These are phyloP conservation scores for Papilio dardanus DNA, from an alignment of 1,140 invertebrate genomes.

Conservation along the genomic window DNA sequence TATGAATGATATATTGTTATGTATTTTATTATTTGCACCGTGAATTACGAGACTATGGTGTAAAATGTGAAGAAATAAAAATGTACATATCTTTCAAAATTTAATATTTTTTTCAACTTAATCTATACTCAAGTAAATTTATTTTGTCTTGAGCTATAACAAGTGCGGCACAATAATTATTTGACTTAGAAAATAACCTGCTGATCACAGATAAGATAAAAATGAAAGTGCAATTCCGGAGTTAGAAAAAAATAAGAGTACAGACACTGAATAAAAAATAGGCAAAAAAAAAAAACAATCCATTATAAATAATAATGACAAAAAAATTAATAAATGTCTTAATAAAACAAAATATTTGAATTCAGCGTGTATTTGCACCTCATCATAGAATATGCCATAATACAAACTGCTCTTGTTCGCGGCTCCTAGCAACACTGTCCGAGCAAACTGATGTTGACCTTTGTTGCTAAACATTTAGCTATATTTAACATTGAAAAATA, in stretches of 20 bases:
- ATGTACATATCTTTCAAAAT: not conserved
- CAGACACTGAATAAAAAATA: not conserved
- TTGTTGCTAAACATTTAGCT: not conserved
- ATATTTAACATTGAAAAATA: not conserved
- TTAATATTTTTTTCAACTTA: conserved; percentile 35
- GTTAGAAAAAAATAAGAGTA: not conserved
- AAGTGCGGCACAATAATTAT: conserved; percentile 16
- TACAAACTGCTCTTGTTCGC: not conserved
- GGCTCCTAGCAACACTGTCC: too few species aligned
- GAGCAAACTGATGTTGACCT: too few species aligned
- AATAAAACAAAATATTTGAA: not conserved
- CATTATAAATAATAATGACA: conserved; percentile 10
- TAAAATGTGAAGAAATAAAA: conserved; percentile 8
- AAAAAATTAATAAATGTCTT: conserved; percentile 12
- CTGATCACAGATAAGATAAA: not conserved
- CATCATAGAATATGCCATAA: not conserved
- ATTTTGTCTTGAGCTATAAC: conserved; percentile 40
- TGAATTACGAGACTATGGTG: not conserved
- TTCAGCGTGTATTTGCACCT: not conserved
- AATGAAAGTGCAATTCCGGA: not conserved
- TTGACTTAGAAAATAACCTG: conserved; percentile 19
- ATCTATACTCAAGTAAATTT: conserved; percentile 34
- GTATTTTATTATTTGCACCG: not conserved
- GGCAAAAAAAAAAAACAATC: not conserved
- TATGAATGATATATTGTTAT: not conserved